Percentiles rank a stretch among this genome's conserved stretches.
Evolutionary conservation across 1,140 invertebrate species (phyloP).

Genomic region (Dysdera silvatica): DNA sequence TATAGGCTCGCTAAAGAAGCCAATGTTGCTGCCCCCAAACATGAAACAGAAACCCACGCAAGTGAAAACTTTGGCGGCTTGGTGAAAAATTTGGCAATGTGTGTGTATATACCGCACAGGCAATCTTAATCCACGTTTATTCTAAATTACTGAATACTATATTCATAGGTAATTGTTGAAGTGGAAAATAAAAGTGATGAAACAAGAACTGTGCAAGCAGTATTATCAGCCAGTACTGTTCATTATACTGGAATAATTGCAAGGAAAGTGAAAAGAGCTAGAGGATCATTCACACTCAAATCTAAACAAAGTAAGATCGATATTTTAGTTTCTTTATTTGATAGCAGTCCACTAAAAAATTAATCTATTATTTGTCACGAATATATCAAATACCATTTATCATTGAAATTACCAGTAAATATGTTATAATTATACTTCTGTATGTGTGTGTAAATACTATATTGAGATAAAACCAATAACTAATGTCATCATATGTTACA

Average conservation of each 20-base stretch:
- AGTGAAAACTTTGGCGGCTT: too few species aligned
- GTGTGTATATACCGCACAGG: too few species aligned
- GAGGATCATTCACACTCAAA: constrained; percentile 40
- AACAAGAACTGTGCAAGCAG: constrained; percentile 55
- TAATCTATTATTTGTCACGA: neutral
- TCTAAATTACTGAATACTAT: constrained; percentile 75
- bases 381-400: neutral
- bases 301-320: constrained; percentile 32
- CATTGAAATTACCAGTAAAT: neutral
- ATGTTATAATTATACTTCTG: neutral
- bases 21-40: too few species aligned
- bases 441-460: too few species aligned
- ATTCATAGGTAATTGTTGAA: constrained; percentile 30
- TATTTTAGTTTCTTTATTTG: neutral
- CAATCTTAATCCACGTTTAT: too few species aligned
- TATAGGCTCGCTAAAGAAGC: too few species aligned
- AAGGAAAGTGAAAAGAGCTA: constrained; percentile 58
- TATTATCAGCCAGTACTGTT: constrained; percentile 58
- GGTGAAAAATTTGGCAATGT: too few species aligned
- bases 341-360: neutral
- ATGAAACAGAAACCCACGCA: too few species aligned
- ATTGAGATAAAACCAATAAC: too few species aligned
- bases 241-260: constrained; percentile 68
- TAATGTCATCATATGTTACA: too few species aligned
- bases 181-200: constrained; percentile 45